Percentiles rank a stretch among this genome's conserved stretches.
Evolutionary conservation across 2,888 invertebrate genomes (phyloP).

Genomic region (Blastobasis lacticolella): DNA sequence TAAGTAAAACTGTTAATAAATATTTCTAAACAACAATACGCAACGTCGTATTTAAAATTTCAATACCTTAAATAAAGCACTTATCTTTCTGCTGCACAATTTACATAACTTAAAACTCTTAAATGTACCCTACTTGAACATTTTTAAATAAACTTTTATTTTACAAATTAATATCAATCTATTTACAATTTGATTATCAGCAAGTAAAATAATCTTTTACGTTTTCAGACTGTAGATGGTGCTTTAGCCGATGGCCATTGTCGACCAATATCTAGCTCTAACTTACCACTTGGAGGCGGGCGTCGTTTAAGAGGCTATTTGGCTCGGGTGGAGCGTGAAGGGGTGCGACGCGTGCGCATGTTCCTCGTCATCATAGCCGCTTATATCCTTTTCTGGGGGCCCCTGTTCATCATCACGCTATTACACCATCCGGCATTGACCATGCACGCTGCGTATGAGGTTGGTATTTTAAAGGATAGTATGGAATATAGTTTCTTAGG

Average conservation of each 20-base stretch:
- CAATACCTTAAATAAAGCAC: background rate
- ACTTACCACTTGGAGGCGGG: constrained; percentile 77
- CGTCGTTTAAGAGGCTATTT: constrained; percentile 84
- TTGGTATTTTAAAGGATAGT: constrained; percentile 33
- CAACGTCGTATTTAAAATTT: no score
- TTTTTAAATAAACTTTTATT: no score
- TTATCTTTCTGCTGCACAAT: background rate
- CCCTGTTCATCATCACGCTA: constrained; percentile 88
- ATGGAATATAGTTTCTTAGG: no score
- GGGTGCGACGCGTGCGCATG: constrained; percentile 88
- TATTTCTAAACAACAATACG: background rate
- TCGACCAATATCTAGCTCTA: constrained; percentile 42
- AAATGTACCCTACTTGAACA: no score
- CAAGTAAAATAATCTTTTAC: no score
- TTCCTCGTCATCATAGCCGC: constrained; percentile 89
- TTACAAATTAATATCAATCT: no score
- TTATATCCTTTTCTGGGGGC: constrained; percentile 93
- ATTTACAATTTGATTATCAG: no score
- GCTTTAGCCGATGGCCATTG: constrained; percentile 48
- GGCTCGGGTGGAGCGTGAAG: constrained; percentile 84
- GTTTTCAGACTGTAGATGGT: constrained; percentile 59
- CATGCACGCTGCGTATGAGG: constrained; percentile 84
- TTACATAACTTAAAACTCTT: background rate
- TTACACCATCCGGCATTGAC: constrained; percentile 84
- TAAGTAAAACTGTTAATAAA: no score